phyloP scores from a whole-genome alignment of 2,888 invertebrate species.

The Dryococelus australis region DNA sequence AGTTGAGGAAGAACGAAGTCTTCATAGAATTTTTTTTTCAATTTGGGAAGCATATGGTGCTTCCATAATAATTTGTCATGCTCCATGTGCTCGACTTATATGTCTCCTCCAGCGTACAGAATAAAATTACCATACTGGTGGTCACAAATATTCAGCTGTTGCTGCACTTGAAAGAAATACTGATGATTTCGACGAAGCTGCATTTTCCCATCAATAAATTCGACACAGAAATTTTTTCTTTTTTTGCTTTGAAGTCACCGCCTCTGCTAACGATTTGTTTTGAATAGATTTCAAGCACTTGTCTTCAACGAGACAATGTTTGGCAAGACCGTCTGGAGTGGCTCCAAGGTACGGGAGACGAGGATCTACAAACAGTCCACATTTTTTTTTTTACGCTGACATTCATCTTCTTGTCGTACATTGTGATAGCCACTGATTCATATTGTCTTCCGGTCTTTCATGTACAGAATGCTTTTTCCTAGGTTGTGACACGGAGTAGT shows the following conservation, averaged over 20 bases:
- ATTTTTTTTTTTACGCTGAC: not conserved
- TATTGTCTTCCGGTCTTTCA: not conserved
- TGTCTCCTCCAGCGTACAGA: slow-evolving; percentile 21
- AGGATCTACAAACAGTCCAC: not conserved
- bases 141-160: slow-evolving; percentile 33
- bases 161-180: slow-evolving; percentile 21
- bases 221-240: not conserved
- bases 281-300: not conserved
- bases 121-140: slow-evolving; percentile 29
- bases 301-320: not conserved
- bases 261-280: not conserved
- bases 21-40: slow-evolving; percentile 24
- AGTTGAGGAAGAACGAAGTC: slow-evolving; percentile 31
- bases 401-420: not conserved
- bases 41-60: slow-evolving; percentile 31
- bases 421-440: slow-evolving; percentile 4
- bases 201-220: not conserved
- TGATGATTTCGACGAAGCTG: not conserved
- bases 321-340: not conserved
- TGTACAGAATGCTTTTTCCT: not conserved
- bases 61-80: slow-evolving; percentile 28
- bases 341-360: slow-evolving; percentile 5
- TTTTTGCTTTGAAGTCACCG: not conserved
- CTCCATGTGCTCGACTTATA: slow-evolving; percentile 20
- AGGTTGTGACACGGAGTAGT: not conserved